Percentiles rank a stretch among this genome's conserved stretches.
Conservation (phyloP, 2,888 invertebrate genomes). For the Leucophora obtusa region DNA sequence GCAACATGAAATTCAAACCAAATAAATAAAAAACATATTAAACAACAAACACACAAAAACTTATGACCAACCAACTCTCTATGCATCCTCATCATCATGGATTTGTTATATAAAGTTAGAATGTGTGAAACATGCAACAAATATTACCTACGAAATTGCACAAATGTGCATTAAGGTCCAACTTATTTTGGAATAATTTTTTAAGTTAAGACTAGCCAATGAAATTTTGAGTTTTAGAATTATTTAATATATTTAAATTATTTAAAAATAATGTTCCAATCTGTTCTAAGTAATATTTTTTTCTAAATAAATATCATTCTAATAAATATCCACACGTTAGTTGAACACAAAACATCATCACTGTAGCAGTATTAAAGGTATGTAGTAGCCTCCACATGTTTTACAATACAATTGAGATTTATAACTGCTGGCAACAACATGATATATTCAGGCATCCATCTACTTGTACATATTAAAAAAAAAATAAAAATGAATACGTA, state of each 20-base stretch:
- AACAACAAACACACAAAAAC: not conserved
- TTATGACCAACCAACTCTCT: conserved; percentile 1
- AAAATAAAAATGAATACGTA: not conserved
- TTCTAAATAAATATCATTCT: too few species aligned
- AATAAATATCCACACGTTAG: not conserved
- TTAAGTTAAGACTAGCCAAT: too few species aligned
- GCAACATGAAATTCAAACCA: conserved; percentile 57
- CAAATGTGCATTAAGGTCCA: not conserved
- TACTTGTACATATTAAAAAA: conserved; percentile 1
- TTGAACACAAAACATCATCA: conserved; percentile 7
- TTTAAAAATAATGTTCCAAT: too few species aligned
- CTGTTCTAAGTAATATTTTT: too few species aligned
- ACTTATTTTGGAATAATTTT: too few species aligned
- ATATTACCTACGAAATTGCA: conserved; percentile 27
- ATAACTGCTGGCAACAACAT: conserved; percentile 24
- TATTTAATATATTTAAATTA: too few species aligned
- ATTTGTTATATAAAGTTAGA: conserved; percentile 33
- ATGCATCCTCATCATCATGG: conserved; percentile 18
- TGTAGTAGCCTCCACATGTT: conserved; percentile 6
- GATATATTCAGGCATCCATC: conserved; percentile 4
- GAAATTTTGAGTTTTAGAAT: too few species aligned
- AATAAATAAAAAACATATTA: conserved; percentile 21
- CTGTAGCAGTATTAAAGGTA: not conserved
- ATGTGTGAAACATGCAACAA: conserved; percentile 55
- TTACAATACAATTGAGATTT: conserved; percentile 33